These are phyloP conservation scores for Eubasilissa splendida DNA, from an alignment of 2,888 invertebrate genomes.

Conservation along the genomic window DNA sequence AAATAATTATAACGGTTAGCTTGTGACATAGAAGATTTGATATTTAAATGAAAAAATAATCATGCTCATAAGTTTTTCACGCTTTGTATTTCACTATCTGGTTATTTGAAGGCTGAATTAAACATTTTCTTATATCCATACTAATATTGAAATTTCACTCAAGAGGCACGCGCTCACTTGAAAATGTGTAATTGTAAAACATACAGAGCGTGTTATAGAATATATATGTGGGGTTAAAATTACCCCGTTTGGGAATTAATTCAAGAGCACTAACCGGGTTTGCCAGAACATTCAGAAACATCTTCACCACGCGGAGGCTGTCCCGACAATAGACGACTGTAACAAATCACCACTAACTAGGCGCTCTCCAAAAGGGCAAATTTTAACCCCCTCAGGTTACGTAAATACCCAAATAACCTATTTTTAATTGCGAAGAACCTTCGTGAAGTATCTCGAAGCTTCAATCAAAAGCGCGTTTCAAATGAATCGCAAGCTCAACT, in stretches of 20 bases:
- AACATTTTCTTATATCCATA: not conserved
- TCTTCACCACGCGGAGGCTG: conserved; percentile 19
- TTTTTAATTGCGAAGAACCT: conserved; percentile 8
- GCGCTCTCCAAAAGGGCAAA: conserved; percentile 29
- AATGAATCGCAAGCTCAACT: not conserved
- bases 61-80: too few relatives aligned
- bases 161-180: not conserved
- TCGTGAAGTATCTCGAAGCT: not conserved
- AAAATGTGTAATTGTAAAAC: not conserved
- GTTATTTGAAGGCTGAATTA: too few relatives aligned
- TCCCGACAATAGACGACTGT: conserved; percentile 29
- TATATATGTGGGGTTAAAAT: conserved; percentile 18
- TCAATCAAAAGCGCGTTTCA: conserved; percentile 13
- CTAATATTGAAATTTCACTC: not conserved
- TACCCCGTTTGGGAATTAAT: conserved; percentile 20
- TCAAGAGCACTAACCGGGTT: conserved; percentile 20
- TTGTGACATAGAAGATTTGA: too few relatives aligned
- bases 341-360: conserved; percentile 38
- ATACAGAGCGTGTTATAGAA: conserved; percentile 1
- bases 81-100: too few relatives aligned
- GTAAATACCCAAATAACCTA: conserved; percentile 23
- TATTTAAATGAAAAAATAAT: too few relatives aligned
- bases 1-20: too few relatives aligned
- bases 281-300: conserved; percentile 15
- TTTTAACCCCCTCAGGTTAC: conserved; percentile 18